Evolutionary conservation across 2,888 invertebrate genomes (phyloP).

Genomic region (Syrista parreyssii): DNA sequence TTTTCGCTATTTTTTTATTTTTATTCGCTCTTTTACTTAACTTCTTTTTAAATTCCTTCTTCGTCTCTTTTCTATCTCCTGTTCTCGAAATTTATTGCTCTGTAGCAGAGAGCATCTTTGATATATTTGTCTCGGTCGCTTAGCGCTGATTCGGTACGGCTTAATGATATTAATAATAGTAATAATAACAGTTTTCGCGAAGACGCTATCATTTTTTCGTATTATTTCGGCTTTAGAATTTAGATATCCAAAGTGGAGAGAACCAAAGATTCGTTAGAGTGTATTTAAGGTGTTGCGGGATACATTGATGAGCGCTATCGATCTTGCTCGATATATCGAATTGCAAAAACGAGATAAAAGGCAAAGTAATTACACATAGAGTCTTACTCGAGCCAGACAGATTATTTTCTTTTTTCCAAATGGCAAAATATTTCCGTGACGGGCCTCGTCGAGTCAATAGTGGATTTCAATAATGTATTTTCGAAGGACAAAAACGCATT

Average conservation of each 20-base stretch:
- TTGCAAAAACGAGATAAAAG: background rate
- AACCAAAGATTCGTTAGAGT: background rate
- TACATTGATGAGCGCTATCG: background rate
- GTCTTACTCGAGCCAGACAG: background rate
- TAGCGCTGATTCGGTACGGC: background rate
- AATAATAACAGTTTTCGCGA: background rate
- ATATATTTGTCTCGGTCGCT: background rate
- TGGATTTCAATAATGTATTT: background rate
- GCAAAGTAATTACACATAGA: background rate
- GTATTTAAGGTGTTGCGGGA: background rate
- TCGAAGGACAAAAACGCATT: background rate
- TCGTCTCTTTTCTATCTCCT: background rate
- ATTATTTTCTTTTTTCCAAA: background rate
- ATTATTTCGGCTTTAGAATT: background rate
- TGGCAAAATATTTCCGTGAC: background rate
- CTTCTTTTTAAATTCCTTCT: background rate
- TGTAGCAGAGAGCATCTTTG: background rate
- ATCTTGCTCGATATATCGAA: background rate
- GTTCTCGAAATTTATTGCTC: background rate
- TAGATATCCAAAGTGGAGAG: background rate
- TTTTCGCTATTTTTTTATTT: background rate
- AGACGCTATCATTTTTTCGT: background rate
- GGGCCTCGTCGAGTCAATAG: background rate
- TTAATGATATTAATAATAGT: background rate
- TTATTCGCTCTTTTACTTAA: background rate